A percentile compares a stretch with the other conserved stretches of the same genome.
Conservation (phyloP, 2,888 invertebrate genomes). For the Athalia cordata region DNA sequence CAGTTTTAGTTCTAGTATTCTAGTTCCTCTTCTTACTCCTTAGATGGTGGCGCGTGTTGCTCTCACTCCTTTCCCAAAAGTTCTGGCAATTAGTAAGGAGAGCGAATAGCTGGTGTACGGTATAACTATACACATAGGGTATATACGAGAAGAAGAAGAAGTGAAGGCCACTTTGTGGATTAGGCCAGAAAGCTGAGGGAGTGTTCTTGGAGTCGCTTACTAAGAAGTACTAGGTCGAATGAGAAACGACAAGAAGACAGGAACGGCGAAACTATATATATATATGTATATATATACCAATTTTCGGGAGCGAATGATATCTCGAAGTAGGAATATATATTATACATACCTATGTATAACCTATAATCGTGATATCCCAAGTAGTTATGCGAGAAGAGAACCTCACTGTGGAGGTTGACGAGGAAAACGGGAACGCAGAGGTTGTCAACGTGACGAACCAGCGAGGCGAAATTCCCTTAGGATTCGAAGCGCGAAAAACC, state of each 20-base stretch:
- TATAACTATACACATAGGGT: not conserved
- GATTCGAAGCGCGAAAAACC: too few species aligned
- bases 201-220: too few species aligned
- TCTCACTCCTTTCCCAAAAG: not conserved
- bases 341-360: not conserved
- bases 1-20: slow-evolving; percentile 15
- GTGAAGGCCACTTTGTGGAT: not conserved
- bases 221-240: too few species aligned
- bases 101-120: slow-evolving; percentile 8
- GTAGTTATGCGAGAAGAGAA: too few species aligned
- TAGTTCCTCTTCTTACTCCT: too few species aligned
- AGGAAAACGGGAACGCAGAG: too few species aligned
- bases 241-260: not conserved
- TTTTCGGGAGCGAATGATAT: not conserved
- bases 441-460: too few species aligned
- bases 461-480: too few species aligned
- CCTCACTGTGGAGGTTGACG: too few species aligned
- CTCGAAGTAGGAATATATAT: not conserved
- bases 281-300: not conserved
- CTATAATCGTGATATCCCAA: too few species aligned
- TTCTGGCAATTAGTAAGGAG: not conserved
- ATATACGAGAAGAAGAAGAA: not conserved
- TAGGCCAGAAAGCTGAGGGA: too few species aligned
- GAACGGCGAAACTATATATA: not conserved
- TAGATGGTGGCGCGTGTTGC: not conserved